These are phyloP conservation scores for Noctua fimbriata DNA, from an alignment of 2,888 invertebrate species.

Conservation along the genomic window DNA sequence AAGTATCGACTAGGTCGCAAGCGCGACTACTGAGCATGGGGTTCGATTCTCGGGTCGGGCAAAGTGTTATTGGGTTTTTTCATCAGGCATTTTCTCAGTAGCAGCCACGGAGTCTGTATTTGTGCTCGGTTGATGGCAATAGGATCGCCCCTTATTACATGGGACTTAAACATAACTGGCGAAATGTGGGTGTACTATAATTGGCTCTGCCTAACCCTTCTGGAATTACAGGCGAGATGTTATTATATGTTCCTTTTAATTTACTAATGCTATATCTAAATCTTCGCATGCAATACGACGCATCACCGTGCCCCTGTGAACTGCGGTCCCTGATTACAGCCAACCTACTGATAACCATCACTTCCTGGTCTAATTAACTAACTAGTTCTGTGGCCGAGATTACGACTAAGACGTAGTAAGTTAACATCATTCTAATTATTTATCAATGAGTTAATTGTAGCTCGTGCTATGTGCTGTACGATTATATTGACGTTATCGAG, in stretches of 20 bases:
- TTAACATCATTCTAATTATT: constrained; percentile 9
- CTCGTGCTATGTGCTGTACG: constrained; percentile 36
- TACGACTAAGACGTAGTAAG: constrained; percentile 42
- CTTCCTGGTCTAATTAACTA: constrained; percentile 32
- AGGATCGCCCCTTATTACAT: neutral
- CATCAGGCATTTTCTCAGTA: neutral
- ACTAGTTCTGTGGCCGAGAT: constrained; percentile 38
- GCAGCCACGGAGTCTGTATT: neutral
- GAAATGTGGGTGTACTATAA: too few relatives aligned
- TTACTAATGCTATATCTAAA: neutral
- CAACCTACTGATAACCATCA: constrained; percentile 9
- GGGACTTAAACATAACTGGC: neutral
- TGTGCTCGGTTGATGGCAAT: neutral
- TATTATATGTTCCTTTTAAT: neutral
- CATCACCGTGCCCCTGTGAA: constrained; percentile 42
- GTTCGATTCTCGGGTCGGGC: too few relatives aligned
- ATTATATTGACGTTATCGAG: neutral
- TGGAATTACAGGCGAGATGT: too few relatives aligned
- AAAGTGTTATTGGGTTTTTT: neutral
- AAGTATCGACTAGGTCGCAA: too few relatives aligned
- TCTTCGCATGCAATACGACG: constrained; percentile 22
- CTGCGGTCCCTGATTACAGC: constrained; percentile 15
- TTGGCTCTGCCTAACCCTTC: too few relatives aligned
- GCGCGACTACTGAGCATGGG: neutral
- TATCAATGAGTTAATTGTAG: constrained; percentile 37